A percentile compares a stretch with the other conserved stretches of the same genome.
Evolutionary conservation across 2,888 invertebrate species (phyloP).

Genomic region (Cantharis rufa): DNA sequence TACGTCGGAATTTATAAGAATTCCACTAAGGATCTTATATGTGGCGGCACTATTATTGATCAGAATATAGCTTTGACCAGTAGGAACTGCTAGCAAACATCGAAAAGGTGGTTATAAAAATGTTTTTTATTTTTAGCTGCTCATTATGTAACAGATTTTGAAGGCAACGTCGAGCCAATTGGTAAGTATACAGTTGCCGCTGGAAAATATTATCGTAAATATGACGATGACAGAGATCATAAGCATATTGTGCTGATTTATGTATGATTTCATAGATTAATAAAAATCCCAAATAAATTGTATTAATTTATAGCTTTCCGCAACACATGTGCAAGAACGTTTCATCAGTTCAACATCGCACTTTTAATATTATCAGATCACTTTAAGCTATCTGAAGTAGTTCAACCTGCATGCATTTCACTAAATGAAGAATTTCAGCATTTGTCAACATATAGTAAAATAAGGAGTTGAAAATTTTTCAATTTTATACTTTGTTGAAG

Average conservation of each 20-base stretch:
- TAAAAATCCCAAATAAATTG: neutral
- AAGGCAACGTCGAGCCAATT: too few species aligned
- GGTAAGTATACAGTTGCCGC: too few species aligned
- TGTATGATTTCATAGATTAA: neutral
- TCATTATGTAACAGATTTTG: too few species aligned
- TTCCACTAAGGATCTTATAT: neutral
- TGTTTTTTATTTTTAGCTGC: neutral
- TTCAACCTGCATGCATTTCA: neutral
- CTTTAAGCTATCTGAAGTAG: neutral
- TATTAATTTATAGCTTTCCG: neutral
- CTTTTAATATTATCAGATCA: neutral
- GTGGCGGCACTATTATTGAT: neutral
- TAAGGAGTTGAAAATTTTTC: slow-evolving; percentile 38
- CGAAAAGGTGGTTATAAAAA: too few species aligned
- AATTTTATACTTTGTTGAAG: too few species aligned
- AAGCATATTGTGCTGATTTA: too few species aligned
- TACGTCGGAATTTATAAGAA: neutral
- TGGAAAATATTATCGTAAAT: too few species aligned
- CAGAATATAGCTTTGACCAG: neutral
- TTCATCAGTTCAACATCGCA: neutral
- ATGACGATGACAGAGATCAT: too few species aligned
- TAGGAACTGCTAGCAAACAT: too few species aligned
- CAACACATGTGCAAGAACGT: too few species aligned
- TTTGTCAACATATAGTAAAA: slow-evolving; percentile 4
- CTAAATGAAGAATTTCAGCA: slow-evolving; percentile 24